Conservation (phyloP, 2,797 vertebrate species). For the Salarias fasciatus region DNA sequence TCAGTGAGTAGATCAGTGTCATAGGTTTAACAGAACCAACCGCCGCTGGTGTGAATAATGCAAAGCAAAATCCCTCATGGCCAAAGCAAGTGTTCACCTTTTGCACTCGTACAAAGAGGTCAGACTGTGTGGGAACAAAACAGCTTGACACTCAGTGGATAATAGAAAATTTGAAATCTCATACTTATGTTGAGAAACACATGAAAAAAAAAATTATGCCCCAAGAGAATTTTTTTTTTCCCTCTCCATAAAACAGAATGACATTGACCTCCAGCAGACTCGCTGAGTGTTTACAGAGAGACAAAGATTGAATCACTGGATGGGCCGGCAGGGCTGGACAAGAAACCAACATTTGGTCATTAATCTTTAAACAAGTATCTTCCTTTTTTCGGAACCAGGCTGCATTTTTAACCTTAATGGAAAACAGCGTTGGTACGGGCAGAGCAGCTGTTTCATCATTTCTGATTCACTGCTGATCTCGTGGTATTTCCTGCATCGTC, state of each 20-base stretch:
- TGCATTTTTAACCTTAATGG: neutral
- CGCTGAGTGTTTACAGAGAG: too few relatives aligned
- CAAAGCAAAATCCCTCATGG: conserved; percentile 26
- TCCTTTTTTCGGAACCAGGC: neutral
- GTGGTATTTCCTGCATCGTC: neutral
- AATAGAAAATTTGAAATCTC: neutral
- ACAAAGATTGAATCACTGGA: neutral
- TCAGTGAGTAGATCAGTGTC: conserved; percentile 27
- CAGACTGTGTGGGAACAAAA: conserved; percentile 24
- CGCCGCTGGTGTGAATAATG: conserved; percentile 40
- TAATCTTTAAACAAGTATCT: neutral
- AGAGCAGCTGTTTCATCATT: neutral
- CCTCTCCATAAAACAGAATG: neutral
- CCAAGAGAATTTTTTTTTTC: neutral
- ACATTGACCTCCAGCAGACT: too few relatives aligned
- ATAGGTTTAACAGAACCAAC: conserved; percentile 8
- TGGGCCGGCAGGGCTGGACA: neutral
- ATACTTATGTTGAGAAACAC: neutral
- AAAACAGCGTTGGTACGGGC: neutral
- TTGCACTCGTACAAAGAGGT: conserved; percentile 34
- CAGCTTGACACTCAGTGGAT: neutral
- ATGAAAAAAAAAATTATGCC: neutral
- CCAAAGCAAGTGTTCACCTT: conserved; percentile 33
- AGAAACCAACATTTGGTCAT: neutral
- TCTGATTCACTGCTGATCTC: neutral